Base-by-base conservation (phyloP, 2,113 vertebrate genomes). In the Thamnaconus septentrionalis region DNA sequence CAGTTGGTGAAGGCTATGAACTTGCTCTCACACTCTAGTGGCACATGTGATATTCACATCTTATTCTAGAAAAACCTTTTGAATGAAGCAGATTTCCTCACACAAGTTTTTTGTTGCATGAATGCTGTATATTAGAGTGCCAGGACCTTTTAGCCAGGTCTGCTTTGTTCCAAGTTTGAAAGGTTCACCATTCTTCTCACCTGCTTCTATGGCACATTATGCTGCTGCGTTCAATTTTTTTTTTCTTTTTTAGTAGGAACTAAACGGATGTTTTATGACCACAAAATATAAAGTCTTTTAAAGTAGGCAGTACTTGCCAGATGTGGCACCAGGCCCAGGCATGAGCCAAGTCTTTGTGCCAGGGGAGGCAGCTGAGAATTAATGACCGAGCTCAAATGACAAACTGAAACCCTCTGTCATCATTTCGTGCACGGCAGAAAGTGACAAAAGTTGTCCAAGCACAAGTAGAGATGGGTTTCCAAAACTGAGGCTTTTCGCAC, bases 1-100 rank as follows among this genome's bases (percentile, higher is more conserved):
- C 71, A 75, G 73, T 71, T 73, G 45, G 75, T 57, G 69, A 79
- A 86, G 75, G 67, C 76, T 71, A 73, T 8, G 56, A 77, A 75
- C 69, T 47, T 6, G 54, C 47, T 66, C 56, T 42, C 44, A 56
- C 41, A 54, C 48, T 45, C 52, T 49, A 56, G 53, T 43, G 51
- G 44, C 3, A 3, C 46, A 61, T 18, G 8, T 61, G 44, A 59
- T 75, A 68, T 68, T 75, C 68, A 4, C 41, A 11, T 44, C 42
- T n/a, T 69, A 53, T 57, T 75, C 72, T 50, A 51, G 12, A 40
- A 53, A 68, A 4, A 69, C 51, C 48, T 67, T 59, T 56, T 64
- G 31, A 52, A 74, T 68, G 49, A 48, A 49, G 45, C 52, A 41
- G n/a, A 47, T 58, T 75, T 66, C 53, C 41, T 56, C 46, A 40